These are phyloP conservation scores for Whitmania pigra DNA, from an alignment of 1,140 invertebrate genomes.

Conservation along the genomic window DNA sequence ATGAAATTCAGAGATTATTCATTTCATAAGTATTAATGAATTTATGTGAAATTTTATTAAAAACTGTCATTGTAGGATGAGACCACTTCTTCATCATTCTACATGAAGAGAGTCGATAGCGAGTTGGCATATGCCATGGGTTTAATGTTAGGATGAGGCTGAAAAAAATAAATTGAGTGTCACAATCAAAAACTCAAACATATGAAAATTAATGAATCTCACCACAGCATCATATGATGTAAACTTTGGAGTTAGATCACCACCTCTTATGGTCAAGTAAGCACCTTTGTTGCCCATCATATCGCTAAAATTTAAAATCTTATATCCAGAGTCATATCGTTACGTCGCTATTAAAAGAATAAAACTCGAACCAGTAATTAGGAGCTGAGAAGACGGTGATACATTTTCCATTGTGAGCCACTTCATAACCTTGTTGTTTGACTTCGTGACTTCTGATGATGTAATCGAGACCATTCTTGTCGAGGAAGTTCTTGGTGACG, in stretches of 20 bases:
- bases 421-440: slow-evolving; percentile 87
- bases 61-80: too few relatives aligned
- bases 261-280: slow-evolving; percentile 81
- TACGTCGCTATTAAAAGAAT: background rate
- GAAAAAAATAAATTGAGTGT: slow-evolving; percentile 31
- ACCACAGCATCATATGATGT: slow-evolving; percentile 85
- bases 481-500: slow-evolving; percentile 73
- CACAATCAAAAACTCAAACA: background rate
- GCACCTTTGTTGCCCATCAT: slow-evolving; percentile 96
- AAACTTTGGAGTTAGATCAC: slow-evolving; percentile 72
- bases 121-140: slow-evolving; percentile 79
- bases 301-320: slow-evolving; percentile 59
- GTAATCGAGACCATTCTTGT: slow-evolving; percentile 76
- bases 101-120: slow-evolving; percentile 30
- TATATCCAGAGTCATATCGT: background rate
- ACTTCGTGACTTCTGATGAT: slow-evolving; percentile 94
- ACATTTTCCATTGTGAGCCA: slow-evolving; percentile 67
- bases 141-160: slow-evolving; percentile 91
- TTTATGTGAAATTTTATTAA: too few relatives aligned
- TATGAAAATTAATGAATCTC: slow-evolving; percentile 41
- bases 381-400: slow-evolving; percentile 65
- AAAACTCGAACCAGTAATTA: slow-evolving; percentile 74
- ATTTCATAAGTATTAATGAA: too few relatives aligned
- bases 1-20: too few relatives aligned
- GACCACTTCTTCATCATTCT: too few relatives aligned